Evolutionary conservation across 2,113 vertebrate genomes (phyloP).

Genomic region (Glaucidium brasilianum): DNA sequence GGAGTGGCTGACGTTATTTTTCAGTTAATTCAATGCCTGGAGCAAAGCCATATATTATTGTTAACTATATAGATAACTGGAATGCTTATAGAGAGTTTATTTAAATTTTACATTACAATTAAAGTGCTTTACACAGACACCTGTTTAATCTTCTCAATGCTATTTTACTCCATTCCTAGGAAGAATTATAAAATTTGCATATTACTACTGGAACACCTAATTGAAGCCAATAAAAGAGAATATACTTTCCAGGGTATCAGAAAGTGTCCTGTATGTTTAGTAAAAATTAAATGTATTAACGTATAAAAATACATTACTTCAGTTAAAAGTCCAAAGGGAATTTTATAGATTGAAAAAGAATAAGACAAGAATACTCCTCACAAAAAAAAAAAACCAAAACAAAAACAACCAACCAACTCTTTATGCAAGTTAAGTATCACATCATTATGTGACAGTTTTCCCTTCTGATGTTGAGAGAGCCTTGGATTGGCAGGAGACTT

Average conservation of each 20-base stretch:
- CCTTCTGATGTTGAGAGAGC: background rate
- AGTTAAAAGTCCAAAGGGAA: background rate
- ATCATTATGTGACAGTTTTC: slow-evolving; percentile 9
- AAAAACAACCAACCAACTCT: no score
- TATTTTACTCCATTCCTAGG: background rate
- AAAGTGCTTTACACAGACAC: background rate
- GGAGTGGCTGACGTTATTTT: background rate
- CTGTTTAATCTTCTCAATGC: background rate
- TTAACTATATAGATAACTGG: background rate
- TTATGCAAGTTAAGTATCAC: slow-evolving; percentile 15
- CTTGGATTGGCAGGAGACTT: slow-evolving; percentile 44
- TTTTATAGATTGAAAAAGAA: background rate
- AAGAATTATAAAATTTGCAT: background rate
- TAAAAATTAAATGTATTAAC: background rate
- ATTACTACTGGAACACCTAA: background rate
- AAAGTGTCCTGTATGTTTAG: background rate
- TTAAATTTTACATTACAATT: background rate
- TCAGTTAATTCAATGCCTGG: background rate
- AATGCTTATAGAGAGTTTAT: background rate
- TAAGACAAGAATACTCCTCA: background rate
- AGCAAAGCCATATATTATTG: background rate
- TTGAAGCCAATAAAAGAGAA: background rate
- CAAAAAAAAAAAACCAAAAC: background rate
- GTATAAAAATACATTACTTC: background rate
- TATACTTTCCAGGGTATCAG: background rate